Base-by-base conservation (phyloP, 2,113 vertebrate species). In the Alligator sinensis region DNA sequence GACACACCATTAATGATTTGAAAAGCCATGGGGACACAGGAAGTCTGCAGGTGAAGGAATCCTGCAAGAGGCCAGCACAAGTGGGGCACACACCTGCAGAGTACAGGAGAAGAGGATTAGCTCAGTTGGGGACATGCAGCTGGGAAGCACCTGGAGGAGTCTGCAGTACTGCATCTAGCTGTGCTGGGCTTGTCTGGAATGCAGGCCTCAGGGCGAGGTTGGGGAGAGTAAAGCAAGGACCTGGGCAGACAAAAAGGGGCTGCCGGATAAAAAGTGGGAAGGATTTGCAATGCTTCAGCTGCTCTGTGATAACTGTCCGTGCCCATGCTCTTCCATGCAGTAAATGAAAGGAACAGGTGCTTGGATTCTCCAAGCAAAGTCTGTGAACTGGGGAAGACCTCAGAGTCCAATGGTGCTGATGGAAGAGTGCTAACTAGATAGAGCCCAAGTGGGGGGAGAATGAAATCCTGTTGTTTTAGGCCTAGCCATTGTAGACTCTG, bases 381-480 rank as follows among this genome's bases (percentile, higher is more conserved):
- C 14, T 22, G 16, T 5, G 6, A 9, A 11, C 9, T n/a, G 12
- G 34, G 16, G 2, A 47, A 13, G 4, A 24, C 1, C 10, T 79
- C 15, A n/a, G 77, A 70, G 9, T 19, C 12, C 74, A 84, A 19
- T 0, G 0, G 19, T 7, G 58, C 11, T 38, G 34, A 16, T 5
- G 1, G 11, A 1, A 61, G 57, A 89, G 59, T 63, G 47, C 47
- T 47, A 47, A 38, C 38, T 38, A 38, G 38, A 5, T 38, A 82
- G n/a, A 2, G 9, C 14, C 14, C 27, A 0, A 1, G 12, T 47
- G 17, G 47, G 55, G 86, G 58, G 9, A 58, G 21, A 54, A 6
- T 2, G 21, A 27, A 30, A 11, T 17, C 19, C 3, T 1, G 15
- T 84, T 34, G 63, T 78, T 24, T 34, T 18, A 3, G 8, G 24